A percentile compares a stretch with the other conserved stretches of the same genome.
Evolutionary conservation across 2,888 invertebrate genomes (phyloP).

Genomic region (Sphaeridia pumilis): DNA sequence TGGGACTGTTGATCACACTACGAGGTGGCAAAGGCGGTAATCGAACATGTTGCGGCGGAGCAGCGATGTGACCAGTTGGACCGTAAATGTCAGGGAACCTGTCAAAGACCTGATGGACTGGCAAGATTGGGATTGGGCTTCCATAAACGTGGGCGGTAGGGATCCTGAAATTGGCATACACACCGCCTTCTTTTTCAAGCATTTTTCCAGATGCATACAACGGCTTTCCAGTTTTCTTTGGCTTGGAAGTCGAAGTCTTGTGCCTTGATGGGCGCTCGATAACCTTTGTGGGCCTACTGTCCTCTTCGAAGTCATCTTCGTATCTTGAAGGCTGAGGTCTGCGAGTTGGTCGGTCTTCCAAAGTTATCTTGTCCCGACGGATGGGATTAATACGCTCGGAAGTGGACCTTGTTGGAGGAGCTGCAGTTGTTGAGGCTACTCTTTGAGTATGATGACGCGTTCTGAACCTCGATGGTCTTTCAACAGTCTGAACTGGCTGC

Average conservation of each 20-base stretch:
- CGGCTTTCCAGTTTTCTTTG: conserved; percentile 30
- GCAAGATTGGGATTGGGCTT: conserved; percentile 26
- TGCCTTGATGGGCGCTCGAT: not conserved
- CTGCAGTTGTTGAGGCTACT: not conserved
- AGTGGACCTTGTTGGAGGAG: not conserved
- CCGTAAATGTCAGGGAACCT: conserved; percentile 21
- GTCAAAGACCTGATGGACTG: conserved; percentile 28
- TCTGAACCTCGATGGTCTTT: not conserved
- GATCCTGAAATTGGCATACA: conserved; percentile 32
- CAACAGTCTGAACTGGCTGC: not conserved
- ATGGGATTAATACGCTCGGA: not conserved
- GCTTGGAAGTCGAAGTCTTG: conserved; percentile 1
- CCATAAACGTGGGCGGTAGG: conserved; percentile 27
- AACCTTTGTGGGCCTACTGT: conserved; percentile 11
- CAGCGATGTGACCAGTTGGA: conserved; percentile 13
- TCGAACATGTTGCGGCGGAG: conserved; percentile 1
- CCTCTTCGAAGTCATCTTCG: conserved; percentile 5
- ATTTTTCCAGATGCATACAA: conserved; percentile 32
- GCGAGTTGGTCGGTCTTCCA: conserved; percentile 1
- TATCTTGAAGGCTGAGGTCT: conserved; percentile 6
- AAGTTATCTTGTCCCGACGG: not conserved
- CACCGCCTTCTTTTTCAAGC: conserved; percentile 33
- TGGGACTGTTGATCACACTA: not conserved
- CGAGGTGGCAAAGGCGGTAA: not conserved
- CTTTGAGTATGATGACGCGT: not conserved